A percentile compares a stretch with the other conserved stretches of the same genome.
Conservation (phyloP, 2,113 vertebrate species). For the Xenotilapia flavipinnis region DNA sequence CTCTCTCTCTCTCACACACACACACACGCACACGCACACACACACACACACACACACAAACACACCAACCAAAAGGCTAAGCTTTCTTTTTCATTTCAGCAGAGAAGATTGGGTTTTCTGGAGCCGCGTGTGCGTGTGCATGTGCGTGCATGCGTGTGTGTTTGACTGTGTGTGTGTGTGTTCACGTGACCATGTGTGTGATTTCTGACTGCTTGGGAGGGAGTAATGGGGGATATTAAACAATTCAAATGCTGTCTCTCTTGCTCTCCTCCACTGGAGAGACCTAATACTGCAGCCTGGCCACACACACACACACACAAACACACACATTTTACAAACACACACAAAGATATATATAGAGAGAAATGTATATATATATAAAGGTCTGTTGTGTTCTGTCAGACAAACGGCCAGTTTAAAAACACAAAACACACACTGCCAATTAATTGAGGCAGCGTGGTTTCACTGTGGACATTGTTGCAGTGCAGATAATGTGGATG, state of each 20-base stretch:
- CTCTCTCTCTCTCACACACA: fast-evolving
- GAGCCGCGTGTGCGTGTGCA: background rate
- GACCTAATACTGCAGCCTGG: conserved; percentile 40
- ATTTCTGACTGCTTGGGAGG: conserved; percentile 42
- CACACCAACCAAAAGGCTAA: conserved; percentile 31
- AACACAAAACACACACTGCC: conserved; percentile 35
- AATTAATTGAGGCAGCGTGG: conserved; percentile 55
- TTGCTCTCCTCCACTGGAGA: conserved; percentile 36
- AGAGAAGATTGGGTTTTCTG: conserved; percentile 64
- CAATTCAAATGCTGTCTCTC: conserved; percentile 51
- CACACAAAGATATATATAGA: background rate
- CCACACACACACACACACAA: background rate
- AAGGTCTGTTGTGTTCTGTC: conserved; percentile 28
- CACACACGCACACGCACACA: background rate
- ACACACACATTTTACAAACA: background rate
- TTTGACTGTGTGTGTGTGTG: conserved; percentile 4
- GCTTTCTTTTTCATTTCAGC: conserved; percentile 63
- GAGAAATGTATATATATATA: background rate
- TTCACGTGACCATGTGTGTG: conserved; percentile 16
- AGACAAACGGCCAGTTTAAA: conserved; percentile 54
- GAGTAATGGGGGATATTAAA: conserved; percentile 63
- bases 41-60: background rate
- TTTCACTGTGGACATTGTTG: conserved; percentile 45
- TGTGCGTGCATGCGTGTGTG: background rate
- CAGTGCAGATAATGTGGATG: conserved; percentile 16